A percentile compares a stretch with the other conserved stretches of the same genome.
These are phyloP conservation scores for Charina bottae DNA, from an alignment of 2,113 vertebrate genomes.

Conservation along the genomic window DNA sequence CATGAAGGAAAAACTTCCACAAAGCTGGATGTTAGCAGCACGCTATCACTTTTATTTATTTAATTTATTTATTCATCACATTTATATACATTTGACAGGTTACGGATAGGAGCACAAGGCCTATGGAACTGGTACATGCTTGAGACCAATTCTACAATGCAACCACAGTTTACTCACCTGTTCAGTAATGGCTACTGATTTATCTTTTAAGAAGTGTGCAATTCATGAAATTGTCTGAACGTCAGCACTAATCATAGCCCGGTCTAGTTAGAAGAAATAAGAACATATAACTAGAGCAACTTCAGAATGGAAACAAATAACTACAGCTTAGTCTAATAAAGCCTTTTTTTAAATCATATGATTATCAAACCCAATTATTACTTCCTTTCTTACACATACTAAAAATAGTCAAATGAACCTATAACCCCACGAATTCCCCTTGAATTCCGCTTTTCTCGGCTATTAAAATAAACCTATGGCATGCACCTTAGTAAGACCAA, in stretches of 20 bases:
- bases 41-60: not conserved
- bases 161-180: too few relatives aligned
- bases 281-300: not conserved
- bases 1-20: not conserved
- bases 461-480: not conserved
- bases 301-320: not conserved
- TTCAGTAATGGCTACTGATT: not conserved
- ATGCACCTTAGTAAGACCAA: not conserved
- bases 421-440: not conserved
- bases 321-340: not conserved
- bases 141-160: not conserved
- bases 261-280: not conserved
- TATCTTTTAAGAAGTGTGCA: too few relatives aligned
- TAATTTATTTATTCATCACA: not conserved
- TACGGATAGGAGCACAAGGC: not conserved
- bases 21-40: not conserved
- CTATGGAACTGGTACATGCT: not conserved
- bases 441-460: not conserved
- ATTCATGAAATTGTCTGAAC: not conserved
- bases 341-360: not conserved
- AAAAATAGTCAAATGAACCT: not conserved
- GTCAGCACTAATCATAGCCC: not conserved
- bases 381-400: not conserved
- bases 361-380: not conserved
- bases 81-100: not conserved